phyloP scores from a whole-genome alignment of 2,113 vertebrate genomes.

The Todiramphus saurophagus region DNA sequence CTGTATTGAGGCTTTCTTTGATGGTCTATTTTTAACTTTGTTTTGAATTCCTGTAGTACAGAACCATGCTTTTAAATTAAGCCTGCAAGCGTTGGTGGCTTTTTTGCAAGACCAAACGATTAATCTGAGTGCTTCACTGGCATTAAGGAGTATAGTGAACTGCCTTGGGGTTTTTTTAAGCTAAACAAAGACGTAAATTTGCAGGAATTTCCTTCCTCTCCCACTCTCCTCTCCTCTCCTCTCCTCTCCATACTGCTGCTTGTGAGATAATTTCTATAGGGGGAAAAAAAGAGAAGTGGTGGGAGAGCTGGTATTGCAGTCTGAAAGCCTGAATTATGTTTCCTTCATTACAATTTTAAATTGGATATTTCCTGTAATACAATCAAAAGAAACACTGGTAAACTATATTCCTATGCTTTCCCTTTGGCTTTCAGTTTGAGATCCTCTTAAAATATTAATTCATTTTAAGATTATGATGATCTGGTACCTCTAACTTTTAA shows the following conservation, averaged over 20 bases:
- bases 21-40: not conserved
- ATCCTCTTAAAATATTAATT: conserved; percentile 4
- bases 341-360: not conserved
- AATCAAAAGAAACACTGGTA: not conserved
- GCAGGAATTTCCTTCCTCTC: not conserved
- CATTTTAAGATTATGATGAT: not conserved
- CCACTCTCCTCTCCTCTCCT: not conserved
- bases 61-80: not conserved
- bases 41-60: not conserved
- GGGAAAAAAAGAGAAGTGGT: accelerated
- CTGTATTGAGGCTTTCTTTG: not conserved
- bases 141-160: not conserved
- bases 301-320: not conserved
- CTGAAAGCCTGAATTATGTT: not conserved
- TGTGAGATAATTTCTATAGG: not conserved
- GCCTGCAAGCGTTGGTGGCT: not conserved
- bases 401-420: not conserved
- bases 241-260: not conserved
- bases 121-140: not conserved
- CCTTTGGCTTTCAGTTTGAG: not conserved
- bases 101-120: not conserved
- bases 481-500: not conserved
- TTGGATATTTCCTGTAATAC: not conserved
- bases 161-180: not conserved
- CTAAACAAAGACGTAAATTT: not conserved